Base-by-base conservation (phyloP, 2,797 vertebrate species). In the Selene dorsalis region DNA sequence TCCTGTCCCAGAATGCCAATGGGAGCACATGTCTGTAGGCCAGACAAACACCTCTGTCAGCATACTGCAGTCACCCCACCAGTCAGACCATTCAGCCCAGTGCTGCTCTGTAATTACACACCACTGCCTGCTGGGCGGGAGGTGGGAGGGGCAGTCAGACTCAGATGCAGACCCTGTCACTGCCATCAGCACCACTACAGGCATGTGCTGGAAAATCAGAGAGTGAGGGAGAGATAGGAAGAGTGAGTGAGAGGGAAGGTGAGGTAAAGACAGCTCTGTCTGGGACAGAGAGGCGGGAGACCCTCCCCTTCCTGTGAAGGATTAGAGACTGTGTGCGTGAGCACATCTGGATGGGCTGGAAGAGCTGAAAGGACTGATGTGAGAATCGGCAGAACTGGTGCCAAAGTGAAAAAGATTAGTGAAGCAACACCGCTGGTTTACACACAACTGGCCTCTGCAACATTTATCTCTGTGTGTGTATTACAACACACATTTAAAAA, bases 261-360 rank as follows among this genome's bases (percentile, higher is more conserved):
- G 85, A 89, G 83, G 79, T 75, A 84, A 85, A 87, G 81, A 88
- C 80, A 77, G 69, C 72, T 69, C 28, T 60, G 80, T 89, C 70
- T 87, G 88, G 75, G 74, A 75, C 41, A 39, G 80, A 53, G 77
- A 84, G 62, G 56, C 71, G 20, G 63, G 72, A 78, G 86, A 80
- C 68, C 86, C 84, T 84, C 91, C 91, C 73, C 84, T 93, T 94
- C 94, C 93, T 93, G 91, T 87, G 80, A 83, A 74, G 91, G 86
- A 94, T 94, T 93, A 94, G 75, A 93, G 91, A 71, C 67, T 84
- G 79, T 73, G 79, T 88, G 77, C 80, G 70, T 9, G 43, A 84
- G 85, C 76, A 92, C 93, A 93, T 92, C 92, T 93, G 93, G 92
- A 92, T 82, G 73, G 84, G 62, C 74, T 75, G 84, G 68, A 85